A percentile compares a stretch with the other conserved stretches of the same genome.
Evolutionary conservation across 64 coral and sea anemone species (phyloP).

Genomic region (Montipora efflorescens): DNA sequence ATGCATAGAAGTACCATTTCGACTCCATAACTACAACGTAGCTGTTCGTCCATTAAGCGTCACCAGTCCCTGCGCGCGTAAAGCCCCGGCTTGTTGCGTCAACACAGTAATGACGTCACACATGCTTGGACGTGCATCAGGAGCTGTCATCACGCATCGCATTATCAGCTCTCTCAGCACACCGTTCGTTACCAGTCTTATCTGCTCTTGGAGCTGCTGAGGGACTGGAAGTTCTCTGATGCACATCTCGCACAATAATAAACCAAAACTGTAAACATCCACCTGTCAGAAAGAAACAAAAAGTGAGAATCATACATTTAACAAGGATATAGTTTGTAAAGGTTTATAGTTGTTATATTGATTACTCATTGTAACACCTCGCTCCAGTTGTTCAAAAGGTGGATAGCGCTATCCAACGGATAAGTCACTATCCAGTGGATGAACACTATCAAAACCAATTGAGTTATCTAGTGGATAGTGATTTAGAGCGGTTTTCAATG

Average conservation of each 20-base stretch:
- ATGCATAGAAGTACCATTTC: neutral
- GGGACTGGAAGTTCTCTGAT: conserved; percentile 94
- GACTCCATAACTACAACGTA: conserved; percentile 3
- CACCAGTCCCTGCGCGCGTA: conserved; percentile 60
- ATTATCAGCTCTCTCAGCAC: conserved; percentile 86
- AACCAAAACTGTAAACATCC: conserved; percentile 88
- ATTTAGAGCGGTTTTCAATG: too few species aligned
- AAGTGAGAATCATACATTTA: too few species aligned
- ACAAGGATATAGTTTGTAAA: neutral
- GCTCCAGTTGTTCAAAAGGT: too few species aligned
- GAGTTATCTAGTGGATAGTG: too few species aligned
- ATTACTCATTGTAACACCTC: too few species aligned
- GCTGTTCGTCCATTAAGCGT: conserved; percentile 73
- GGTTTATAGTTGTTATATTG: too few species aligned
- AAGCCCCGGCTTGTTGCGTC: conserved; percentile 56
- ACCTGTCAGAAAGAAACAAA: conserved; percentile 20
- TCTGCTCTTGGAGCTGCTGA: conserved; percentile 80
- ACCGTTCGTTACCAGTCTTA: conserved; percentile 87
- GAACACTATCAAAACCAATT: too few species aligned
- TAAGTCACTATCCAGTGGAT: too few species aligned
- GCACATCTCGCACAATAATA: conserved; percentile 96
- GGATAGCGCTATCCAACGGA: too few species aligned
- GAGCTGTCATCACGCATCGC: conserved; percentile 61
- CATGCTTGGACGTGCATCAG: conserved; percentile 73
- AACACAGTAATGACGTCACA: conserved; percentile 67